A percentile compares a stretch with the other conserved stretches of the same genome.
These are phyloP conservation scores for Trichopria drosophilae DNA, from an alignment of 2,888 invertebrate species.

Conservation along the genomic window DNA sequence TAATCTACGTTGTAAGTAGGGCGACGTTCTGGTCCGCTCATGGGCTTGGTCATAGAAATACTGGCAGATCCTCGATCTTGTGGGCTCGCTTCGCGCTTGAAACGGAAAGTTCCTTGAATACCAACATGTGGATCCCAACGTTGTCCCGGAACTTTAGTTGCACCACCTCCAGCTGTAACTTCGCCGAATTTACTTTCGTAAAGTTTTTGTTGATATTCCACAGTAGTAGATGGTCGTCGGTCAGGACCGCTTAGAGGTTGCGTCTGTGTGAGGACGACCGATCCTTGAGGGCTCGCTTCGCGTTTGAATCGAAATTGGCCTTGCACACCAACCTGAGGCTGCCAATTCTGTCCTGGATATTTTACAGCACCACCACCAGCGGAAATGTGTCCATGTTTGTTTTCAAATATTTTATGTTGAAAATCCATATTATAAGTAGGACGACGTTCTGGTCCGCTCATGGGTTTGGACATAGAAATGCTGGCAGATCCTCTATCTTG, in stretches of 20 bases:
- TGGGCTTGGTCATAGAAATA: slow-evolving; percentile 27
- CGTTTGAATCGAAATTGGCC: slow-evolving; percentile 27
- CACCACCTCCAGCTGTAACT: slow-evolving; percentile 32
- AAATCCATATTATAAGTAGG: slow-evolving; percentile 34
- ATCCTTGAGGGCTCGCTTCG: slow-evolving; percentile 15
- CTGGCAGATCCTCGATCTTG: slow-evolving; percentile 30
- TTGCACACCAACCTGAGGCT: slow-evolving; percentile 35
- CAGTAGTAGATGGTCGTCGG: no score
- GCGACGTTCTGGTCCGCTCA: slow-evolving; percentile 34
- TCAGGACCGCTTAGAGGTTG: no score
- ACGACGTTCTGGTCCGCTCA: slow-evolving; percentile 34
- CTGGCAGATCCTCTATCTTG: slow-evolving; percentile 30
- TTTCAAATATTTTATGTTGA: slow-evolving; percentile 33
- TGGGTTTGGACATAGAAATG: slow-evolving; percentile 27
- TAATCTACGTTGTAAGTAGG: slow-evolving; percentile 34
- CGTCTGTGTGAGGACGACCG: no score
- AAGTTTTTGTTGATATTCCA: no score
- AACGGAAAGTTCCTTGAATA: slow-evolving; percentile 32
- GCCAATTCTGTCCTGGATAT: slow-evolving; percentile 30
- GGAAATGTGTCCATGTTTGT: slow-evolving; percentile 33
- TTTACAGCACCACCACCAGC: slow-evolving; percentile 34
- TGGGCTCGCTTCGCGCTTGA: slow-evolving; percentile 31
- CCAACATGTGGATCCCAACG: slow-evolving; percentile 30
- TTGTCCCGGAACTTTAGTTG: slow-evolving; percentile 32
- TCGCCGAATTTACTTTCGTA: slow-evolving; percentile 31